Evolutionary conservation across 2,888 invertebrate genomes (phyloP), one percentile per base, ranked within the genome.

Genomic region (Xestobium rufovillosum): DNA sequence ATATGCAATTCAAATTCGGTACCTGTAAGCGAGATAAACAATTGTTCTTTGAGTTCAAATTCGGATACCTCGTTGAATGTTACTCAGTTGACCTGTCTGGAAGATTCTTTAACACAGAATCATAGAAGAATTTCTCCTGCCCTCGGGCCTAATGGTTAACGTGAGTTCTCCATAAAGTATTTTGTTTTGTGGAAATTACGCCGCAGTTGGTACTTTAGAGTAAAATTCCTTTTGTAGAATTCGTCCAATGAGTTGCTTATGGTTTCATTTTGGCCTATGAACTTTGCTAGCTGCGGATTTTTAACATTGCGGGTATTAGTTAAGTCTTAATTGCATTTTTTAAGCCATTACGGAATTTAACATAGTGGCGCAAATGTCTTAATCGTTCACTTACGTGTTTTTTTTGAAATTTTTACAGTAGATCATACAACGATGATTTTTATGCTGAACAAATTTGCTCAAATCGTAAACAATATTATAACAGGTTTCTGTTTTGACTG

Each of bases 81-180:
- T n/a, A 62, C 61, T 1, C 58, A 57, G 37, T 29, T 57, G 17
- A 59, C 61, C 1, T 55, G 46, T 31, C 43, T 62, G 27, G 59
- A 63, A 29, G 57, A 60, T 36, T 48, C 55, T 14, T 42, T 50
- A 17, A 32, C 46, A 31, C 44, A 50, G 3, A 43, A 49, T 25
- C 49, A 48, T 17, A 44, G 58, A 36, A 53, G 56, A 42, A 45
- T 57, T 34, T 56, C 60, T 4, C 59, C 59, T 4, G 45, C 60
- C 29, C 43, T 63, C 36, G 64, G 60, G 15, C 62, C 65, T 12
- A 65, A 65, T 45, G 65, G 63, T 46, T 65, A 59, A 63, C 33
- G 32, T 19, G n/a, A 19, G 23, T 19, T 13, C n/a, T 19, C 11
- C n/a, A n/a, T n/a, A n/a, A n/a, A n/a, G n/a, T n/a, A n/a, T n/a